Percentiles rank a stretch among this genome's conserved stretches.
Evolutionary conservation across 2,888 invertebrate species (phyloP).

Genomic region (Galeopsomyia nigrocyanea): DNA sequence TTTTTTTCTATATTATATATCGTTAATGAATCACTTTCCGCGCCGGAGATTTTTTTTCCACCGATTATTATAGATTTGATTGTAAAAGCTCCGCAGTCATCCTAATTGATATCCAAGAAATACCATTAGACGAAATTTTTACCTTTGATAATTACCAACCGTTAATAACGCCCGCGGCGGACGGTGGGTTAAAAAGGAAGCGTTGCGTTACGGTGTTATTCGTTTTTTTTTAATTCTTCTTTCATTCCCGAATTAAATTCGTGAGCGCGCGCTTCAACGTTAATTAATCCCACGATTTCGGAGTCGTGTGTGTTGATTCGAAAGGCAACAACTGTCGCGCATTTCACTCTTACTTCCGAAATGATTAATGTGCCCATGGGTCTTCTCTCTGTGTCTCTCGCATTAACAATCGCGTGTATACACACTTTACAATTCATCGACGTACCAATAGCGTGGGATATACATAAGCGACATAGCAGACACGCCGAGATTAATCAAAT

Average conservation of each 20-base stretch:
- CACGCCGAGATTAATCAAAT: constrained; percentile 33
- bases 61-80: too few species aligned
- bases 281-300: neutral
- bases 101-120: too few species aligned
- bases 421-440: constrained; percentile 17
- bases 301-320: too few species aligned
- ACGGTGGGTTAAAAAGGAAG: too few species aligned
- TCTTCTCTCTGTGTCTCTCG: neutral
- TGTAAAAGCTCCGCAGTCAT: neutral
- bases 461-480: neutral
- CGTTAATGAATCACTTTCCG: neutral
- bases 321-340: neutral
- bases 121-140: too few species aligned
- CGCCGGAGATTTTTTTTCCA: neutral
- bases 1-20: too few species aligned
- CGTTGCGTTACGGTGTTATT: too few species aligned
- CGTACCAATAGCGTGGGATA: constrained; percentile 13
- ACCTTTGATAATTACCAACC: too few species aligned
- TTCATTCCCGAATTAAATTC: too few species aligned
- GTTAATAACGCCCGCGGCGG: too few species aligned
- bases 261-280: neutral
- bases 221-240: too few species aligned
- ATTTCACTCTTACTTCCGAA: constrained; percentile 33
- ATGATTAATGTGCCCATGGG: constrained; percentile 27
- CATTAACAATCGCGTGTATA: constrained; percentile 28